Base-by-base conservation (phyloP, 1,140 invertebrate species). In the Cyphomyrmex costatus region DNA sequence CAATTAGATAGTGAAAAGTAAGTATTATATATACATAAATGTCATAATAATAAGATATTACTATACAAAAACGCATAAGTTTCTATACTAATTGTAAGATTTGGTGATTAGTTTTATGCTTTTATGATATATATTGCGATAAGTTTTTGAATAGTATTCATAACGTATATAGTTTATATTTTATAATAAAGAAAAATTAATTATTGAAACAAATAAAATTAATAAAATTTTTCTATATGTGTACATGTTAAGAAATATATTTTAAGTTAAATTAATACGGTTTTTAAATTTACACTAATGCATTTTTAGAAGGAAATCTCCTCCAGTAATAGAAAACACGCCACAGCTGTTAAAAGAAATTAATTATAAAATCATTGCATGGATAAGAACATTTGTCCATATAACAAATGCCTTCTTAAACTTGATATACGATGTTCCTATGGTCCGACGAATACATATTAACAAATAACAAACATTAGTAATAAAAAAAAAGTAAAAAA, bases 381-480 rank as follows among this genome's bases (percentile, higher is more conserved):
- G 95, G 91, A 60, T 91, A 6, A 90, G 92, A 70, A 93, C 95
- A 42, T 65, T 96, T 3, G 92, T 85, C 70, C 93, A 96, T 60
- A 95, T 96, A 88, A 87, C 92, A 5, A 95, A 96, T 76, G 93
- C 94, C 12, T 91, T 96, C 84, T 92, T 96, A 8, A 92, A 96
- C 74, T 84, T 96, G 14, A 77, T 95, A 4, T 95, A 95, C 58
- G 92, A 94, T 56, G 92, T 95, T 7, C 95, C 96, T 21, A 95
- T 96, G 91, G 21, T 95, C 5, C 90, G 92, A 68, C 91, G 94
- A 87, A 87, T 94, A 4, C 86, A 63, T 1, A 10, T 89, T 7
- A 83, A 63, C 24, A 83, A 88, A 68, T 71, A 82, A 76, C 12
- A 1, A 8, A 14, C 33, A 58, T 53, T 56, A 33, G 3, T 30